Conservation (phyloP, 2,797 vertebrate species). For the Neostethus bicornis region DNA sequence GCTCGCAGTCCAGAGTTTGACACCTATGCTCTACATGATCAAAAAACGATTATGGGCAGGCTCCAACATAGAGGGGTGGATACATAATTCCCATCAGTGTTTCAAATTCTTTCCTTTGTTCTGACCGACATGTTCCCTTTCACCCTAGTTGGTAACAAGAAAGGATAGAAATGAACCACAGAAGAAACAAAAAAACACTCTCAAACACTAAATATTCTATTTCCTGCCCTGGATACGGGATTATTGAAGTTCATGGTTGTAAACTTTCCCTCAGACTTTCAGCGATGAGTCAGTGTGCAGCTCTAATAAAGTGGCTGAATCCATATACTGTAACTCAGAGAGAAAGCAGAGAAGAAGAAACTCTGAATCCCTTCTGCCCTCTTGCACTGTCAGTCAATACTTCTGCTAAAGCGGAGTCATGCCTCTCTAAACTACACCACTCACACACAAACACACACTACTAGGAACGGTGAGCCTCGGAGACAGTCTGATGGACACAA, state of each 20-base stretch:
- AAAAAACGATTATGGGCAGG: too few species aligned
- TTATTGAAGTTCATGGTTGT: conserved; percentile 6
- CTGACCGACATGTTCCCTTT: background rate
- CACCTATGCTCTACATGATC: too few species aligned
- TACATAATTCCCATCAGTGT: background rate
- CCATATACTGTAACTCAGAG: conserved; percentile 34
- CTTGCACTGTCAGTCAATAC: conserved; percentile 52
- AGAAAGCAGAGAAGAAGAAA: conserved; percentile 13
- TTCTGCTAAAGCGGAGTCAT: conserved; percentile 64
- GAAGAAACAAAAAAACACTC: conserved; percentile 14
- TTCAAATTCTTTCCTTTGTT: background rate
- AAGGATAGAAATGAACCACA: conserved; percentile 7
- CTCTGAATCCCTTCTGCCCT: conserved; percentile 54
- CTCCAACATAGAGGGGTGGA: too few species aligned
- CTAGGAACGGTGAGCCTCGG: conserved; percentile 5
- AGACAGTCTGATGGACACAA: conserved; percentile 22
- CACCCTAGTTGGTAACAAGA: background rate
- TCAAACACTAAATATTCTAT: conserved; percentile 12
- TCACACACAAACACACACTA: conserved; percentile 9
- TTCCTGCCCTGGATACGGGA: conserved; percentile 31
- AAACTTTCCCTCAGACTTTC: conserved; percentile 19
- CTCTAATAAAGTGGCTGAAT: conserved; percentile 51
- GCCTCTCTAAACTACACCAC: conserved; percentile 24
- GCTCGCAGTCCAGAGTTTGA: too few species aligned
- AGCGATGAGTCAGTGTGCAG: conserved; percentile 47